Evolutionary conservation across 2,888 invertebrate genomes (phyloP), one percentile per base, ranked within the genome.

Genomic region (Apamea crenata): DNA sequence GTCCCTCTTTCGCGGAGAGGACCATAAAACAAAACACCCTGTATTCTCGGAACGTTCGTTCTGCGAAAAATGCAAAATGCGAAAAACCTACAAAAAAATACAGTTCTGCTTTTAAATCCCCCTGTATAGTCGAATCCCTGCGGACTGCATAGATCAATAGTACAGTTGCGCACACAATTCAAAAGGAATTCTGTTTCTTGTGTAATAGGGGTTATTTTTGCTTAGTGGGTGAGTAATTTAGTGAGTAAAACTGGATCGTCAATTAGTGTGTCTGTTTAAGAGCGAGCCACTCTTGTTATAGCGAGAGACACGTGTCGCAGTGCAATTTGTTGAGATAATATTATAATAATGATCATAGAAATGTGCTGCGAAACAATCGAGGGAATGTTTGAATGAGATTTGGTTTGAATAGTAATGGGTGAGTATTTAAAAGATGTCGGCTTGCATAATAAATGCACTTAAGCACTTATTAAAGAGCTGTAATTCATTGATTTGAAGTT

Each of bases 181-280:
- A 91, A 87, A 91, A 85, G 71, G 78, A 70, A 85, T 90, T 91
- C 88, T 90, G 87, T 87, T 53, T 2, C 0, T 10, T n/a, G 7
- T 18, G 29, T 0, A 50, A 87, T 90, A 91, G 84, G 86, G 88
- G 77, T 80, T 74, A 90, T 61, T 90, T 88, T 91, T 67, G 87
- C 66, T 80, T 85, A 83, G 79, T 79, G 71, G 74, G 61, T 73
- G 84, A 77, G 82, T 84, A 82, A 84, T 87, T 83, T 87, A 89
- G 89, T 88, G 90, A 90, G 85, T 74, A 85, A 80, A 89, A 89
- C 89, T 89, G 90, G 88, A 84, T 88, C 92, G 92, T 93, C 94
- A 94, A 94, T 94, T 94, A 94, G 93, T 92, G 92, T 90, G 91
- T 88, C 89, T 89, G 91, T 91, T 91, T 90, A 91, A 90, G 91